A percentile compares a stretch with the other conserved stretches of the same genome.
These are phyloP conservation scores for Crotalus tigris DNA, from an alignment of 2,113 vertebrate species.

Conservation along the genomic window DNA sequence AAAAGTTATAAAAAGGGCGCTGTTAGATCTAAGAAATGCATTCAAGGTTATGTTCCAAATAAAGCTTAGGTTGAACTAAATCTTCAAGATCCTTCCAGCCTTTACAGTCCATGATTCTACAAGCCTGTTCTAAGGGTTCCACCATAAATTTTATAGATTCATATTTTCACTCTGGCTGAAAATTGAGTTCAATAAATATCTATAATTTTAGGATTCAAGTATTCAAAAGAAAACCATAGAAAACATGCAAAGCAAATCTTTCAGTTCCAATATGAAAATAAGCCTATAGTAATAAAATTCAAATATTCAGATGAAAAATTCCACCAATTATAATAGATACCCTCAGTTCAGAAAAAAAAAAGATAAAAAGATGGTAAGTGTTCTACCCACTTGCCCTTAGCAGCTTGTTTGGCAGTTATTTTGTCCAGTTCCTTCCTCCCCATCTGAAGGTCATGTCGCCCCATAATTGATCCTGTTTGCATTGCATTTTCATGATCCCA, in stretches of 20 bases:
- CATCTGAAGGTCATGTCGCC: slow-evolving; percentile 86
- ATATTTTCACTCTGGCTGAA: neutral
- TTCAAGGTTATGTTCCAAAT: neutral
- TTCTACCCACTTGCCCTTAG: slow-evolving; percentile 90
- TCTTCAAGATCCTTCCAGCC: neutral
- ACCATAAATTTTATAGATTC: neutral
- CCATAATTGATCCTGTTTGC: slow-evolving; percentile 83
- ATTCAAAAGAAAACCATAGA: neutral
- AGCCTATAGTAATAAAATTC: neutral
- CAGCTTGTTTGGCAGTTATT: slow-evolving; percentile 88
- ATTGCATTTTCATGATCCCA: slow-evolving; percentile 84
- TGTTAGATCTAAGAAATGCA: neutral
- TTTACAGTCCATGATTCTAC: neutral
- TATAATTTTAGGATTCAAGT: neutral
- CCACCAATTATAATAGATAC: neutral
- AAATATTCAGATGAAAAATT: neutral
- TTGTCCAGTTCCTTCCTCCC: slow-evolving; percentile 93
- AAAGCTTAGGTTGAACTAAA: neutral
- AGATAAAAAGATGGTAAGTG: neutral
- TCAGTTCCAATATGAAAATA: neutral
- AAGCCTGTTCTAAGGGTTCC: neutral
- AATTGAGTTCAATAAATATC: neutral
- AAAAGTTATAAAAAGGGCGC: neutral
- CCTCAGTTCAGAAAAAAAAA: fast-evolving
- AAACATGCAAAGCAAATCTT: neutral